Conservation (phyloP, 1,140 invertebrate species). For the Zaprionus capensis region DNA sequence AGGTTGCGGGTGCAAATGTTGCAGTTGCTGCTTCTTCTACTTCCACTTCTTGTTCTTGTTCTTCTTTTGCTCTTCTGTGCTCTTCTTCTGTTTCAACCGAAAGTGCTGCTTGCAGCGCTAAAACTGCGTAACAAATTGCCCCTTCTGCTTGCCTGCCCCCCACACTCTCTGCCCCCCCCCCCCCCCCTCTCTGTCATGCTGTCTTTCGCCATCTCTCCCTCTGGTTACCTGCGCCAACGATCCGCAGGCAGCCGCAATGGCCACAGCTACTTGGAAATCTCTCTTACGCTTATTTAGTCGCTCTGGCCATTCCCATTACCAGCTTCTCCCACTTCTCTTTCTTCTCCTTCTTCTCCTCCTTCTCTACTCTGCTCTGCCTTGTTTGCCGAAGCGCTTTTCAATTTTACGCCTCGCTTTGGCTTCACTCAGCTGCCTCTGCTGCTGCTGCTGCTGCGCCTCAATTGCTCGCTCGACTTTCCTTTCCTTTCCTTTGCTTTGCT, state of each 20-base stretch:
- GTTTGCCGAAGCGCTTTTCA: slow-evolving; percentile 79
- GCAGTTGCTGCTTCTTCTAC: not conserved
- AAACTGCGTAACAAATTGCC: slow-evolving; percentile 76
- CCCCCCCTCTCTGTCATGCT: not conserved
- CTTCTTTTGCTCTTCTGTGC: not conserved
- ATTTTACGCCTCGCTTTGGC: slow-evolving; percentile 80
- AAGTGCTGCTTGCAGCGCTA: slow-evolving; percentile 44
- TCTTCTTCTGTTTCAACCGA: not conserved
- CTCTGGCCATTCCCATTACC: slow-evolving; percentile 23
- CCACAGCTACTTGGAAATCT: slow-evolving; percentile 41
- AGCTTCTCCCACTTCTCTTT: slow-evolving; percentile 17
- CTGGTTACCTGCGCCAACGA: not conserved
- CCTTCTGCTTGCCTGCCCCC: not conserved
- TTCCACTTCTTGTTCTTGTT: too few relatives aligned
- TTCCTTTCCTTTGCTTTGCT: slow-evolving; percentile 28
- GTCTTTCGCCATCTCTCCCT: not conserved
- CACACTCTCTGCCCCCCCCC: not conserved
- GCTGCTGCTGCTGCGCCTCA: slow-evolving; percentile 35
- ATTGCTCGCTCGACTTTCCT: slow-evolving; percentile 59
- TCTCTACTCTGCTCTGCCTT: slow-evolving; percentile 34
- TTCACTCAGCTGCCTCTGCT: slow-evolving; percentile 51
- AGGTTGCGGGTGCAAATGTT: slow-evolving; percentile 8
- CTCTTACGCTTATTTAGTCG: slow-evolving; percentile 63
- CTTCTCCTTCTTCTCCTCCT: not conserved
- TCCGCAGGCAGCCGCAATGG: slow-evolving; percentile 1